phyloP scores from a whole-genome alignment of 2,888 invertebrate genomes.

The Hypomecis atomaria region DNA sequence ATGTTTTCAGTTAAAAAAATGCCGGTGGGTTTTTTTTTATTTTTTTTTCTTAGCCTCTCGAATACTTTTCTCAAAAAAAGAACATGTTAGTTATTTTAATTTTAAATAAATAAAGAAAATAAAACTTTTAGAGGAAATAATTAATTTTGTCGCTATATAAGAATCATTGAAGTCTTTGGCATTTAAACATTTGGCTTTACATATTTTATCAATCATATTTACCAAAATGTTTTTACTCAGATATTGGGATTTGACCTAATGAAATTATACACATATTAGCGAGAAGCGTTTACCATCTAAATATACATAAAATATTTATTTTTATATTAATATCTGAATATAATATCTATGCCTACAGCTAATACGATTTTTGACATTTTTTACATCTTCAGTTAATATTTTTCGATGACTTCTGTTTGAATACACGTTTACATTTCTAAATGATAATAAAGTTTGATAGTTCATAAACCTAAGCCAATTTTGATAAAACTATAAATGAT shows the following conservation, averaged over 20 bases:
- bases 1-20: not conserved
- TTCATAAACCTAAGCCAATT: not conserved
- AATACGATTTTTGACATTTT: constrained; percentile 35
- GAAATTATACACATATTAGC: constrained; percentile 51
- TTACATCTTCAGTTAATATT: not conserved
- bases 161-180: not conserved
- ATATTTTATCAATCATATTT: not conserved
- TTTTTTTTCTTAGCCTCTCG: constrained; percentile 9
- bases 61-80: not conserved
- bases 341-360: constrained; percentile 44
- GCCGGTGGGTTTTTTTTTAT: not conserved
- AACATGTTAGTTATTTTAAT: not conserved
- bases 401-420: constrained; percentile 17
- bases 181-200: not conserved
- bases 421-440: not conserved
- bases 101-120: not conserved
- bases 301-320: constrained; percentile 42
- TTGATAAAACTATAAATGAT: not conserved
- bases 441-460: not conserved
- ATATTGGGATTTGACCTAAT: constrained; percentile 30
- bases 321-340: constrained; percentile 49
- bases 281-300: constrained; percentile 45
- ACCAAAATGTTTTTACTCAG: constrained; percentile 29
- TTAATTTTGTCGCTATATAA: too few relatives aligned
- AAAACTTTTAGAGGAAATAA: not conserved